phyloP scores from a whole-genome alignment of 1,140 invertebrate species.

The Drosophila pruinosa region DNA sequence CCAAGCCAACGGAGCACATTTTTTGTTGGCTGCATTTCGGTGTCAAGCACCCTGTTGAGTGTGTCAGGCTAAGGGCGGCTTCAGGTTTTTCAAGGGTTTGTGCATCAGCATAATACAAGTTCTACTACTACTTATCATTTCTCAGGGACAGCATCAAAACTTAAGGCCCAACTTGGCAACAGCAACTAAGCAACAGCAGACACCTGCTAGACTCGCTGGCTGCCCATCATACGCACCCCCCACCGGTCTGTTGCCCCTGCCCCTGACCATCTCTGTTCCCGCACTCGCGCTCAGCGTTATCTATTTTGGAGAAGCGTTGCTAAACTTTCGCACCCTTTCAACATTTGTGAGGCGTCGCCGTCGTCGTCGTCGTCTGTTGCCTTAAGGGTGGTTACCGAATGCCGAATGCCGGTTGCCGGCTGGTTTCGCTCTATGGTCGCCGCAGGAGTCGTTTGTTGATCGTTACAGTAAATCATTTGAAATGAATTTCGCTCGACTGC shows the following conservation, averaged over 20 bases:
- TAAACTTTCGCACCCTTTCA: conserved; percentile 77
- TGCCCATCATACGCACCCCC: conserved; percentile 24
- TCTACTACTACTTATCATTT: background rate
- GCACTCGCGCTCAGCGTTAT: conserved; percentile 20
- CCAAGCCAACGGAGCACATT: conserved; percentile 22
- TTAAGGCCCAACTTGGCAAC: background rate
- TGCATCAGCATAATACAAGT: background rate
- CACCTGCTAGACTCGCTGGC: conserved; percentile 33
- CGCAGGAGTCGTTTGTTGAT: conserved; percentile 73
- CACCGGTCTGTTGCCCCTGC: background rate
- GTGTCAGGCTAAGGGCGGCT: conserved; percentile 37
- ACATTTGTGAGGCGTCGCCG: conserved; percentile 1
- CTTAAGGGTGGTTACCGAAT: conserved; percentile 11
- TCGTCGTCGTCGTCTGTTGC: conserved; percentile 1
- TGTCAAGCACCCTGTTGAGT: conserved; percentile 55
- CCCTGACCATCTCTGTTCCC: background rate
- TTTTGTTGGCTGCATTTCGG: conserved; percentile 31
- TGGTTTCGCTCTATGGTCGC: conserved; percentile 38
- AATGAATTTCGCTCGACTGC: conserved; percentile 70
- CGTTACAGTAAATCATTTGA: conserved; percentile 79
- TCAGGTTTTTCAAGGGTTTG: conserved; percentile 11
- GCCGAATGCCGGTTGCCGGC: background rate
- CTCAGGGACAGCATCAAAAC: conserved; percentile 8
- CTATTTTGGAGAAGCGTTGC: conserved; percentile 37
- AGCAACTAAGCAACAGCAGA: conserved; percentile 4